Base-by-base conservation (phyloP, 2,888 invertebrate species). In the Eupithecia exiguata region DNA sequence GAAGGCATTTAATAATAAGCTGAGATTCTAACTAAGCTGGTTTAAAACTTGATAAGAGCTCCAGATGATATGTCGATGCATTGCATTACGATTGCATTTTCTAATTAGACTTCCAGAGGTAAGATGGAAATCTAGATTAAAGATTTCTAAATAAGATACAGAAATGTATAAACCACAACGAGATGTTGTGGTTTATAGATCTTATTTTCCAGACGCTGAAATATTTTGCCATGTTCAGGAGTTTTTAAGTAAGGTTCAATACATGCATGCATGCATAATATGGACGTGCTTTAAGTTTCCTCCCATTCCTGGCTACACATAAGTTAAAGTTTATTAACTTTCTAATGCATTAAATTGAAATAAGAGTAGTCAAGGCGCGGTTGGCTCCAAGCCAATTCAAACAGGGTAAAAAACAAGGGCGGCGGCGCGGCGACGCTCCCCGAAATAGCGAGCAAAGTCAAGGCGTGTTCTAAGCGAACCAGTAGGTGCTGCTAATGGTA, bases 401-500 rank as follows among this genome's bases (percentile, higher is more conserved):
- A 93, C 90, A 92, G 92, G 92, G 93, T 92, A 92, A 93, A 94
- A 94, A 93, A 92, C 86, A 89, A 91, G 90, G 90, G 87, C 89
- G 92, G 89, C 87, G 88, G n/a, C 71, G 73, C 84, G 88, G 90
- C 88, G 90, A 85, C 91, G 92, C 92, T 89, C 93, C 94, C 88
- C 87, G 87, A 93, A 91, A 93, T 93, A 93, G 93, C 93, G 90
- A 87, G 89, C 91, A 92, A 94, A 93, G 93, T 92, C 93, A 93
- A 92, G 94, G 93, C 91, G 92, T 89, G 90, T 87, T 84, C 84
- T 81, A 81, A 82, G 83, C 82, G 78, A 79, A 81, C 83, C 81
- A n/a, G 12, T n/a, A 58, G 12, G 58, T 58, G 25, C 58, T 58
- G 58, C 36, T 65, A 36, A 65, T 82, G 83, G 82, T 82, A 81